These are phyloP conservation scores for Sclerurus mexicanus DNA, from an alignment of 2,113 vertebrate species.

Conservation along the genomic window DNA sequence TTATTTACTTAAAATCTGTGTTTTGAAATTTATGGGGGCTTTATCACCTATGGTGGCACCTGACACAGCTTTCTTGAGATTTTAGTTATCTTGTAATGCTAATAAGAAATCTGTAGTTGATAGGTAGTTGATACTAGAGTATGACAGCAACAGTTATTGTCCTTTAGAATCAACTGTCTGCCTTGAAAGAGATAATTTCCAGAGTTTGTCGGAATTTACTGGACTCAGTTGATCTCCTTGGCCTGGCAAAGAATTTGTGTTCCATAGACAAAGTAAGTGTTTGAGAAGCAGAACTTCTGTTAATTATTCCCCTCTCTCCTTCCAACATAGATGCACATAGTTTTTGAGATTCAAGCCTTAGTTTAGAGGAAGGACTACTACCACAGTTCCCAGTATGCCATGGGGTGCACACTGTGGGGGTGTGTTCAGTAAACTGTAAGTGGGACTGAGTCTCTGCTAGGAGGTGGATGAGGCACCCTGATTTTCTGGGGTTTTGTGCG, in stretches of 20 bases:
- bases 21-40: background rate
- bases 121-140: background rate
- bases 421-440: background rate
- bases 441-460: background rate
- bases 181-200: conserved; percentile 57
- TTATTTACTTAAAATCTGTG: background rate
- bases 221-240: conserved; percentile 51
- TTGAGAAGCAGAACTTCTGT: background rate
- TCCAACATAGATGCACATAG: accelerated
- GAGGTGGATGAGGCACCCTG: background rate
- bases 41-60: background rate
- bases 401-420: accelerated
- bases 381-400: background rate
- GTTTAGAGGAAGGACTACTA: background rate
- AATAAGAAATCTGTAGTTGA: background rate
- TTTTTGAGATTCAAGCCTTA: background rate
- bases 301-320: background rate
- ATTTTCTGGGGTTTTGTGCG: background rate
- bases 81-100: background rate
- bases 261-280: conserved; percentile 19
- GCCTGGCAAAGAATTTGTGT: conserved; percentile 43
- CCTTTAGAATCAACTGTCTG: conserved; percentile 23
- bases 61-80: background rate
- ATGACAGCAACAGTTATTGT: background rate
- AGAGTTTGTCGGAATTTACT: conserved; percentile 61